These are phyloP conservation scores for Diplodus sargus DNA, from an alignment of 2,797 vertebrate species.

Conservation along the genomic window DNA sequence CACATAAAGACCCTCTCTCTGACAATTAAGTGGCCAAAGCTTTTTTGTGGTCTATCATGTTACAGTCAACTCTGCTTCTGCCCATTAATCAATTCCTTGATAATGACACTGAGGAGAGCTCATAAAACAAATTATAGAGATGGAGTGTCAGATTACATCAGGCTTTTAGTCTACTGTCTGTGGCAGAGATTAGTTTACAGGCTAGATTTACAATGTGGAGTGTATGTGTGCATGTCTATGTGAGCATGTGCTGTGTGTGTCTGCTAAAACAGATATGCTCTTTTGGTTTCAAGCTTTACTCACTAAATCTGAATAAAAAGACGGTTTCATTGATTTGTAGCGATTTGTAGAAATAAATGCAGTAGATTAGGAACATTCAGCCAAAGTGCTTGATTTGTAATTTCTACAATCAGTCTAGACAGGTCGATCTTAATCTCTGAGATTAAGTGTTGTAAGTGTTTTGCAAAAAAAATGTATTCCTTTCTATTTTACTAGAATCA, in stretches of 20 bases:
- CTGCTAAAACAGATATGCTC: constrained; percentile 6
- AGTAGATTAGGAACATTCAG: constrained; percentile 9
- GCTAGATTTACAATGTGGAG: constrained; percentile 54
- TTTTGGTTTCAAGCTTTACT: constrained; percentile 29
- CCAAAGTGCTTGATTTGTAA: constrained; percentile 28
- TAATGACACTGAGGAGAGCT: constrained; percentile 68
- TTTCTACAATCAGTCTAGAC: constrained; percentile 14
- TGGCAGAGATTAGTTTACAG: constrained; percentile 65
- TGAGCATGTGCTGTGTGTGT: constrained; percentile 3
- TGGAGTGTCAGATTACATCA: constrained; percentile 73
- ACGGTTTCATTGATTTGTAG: constrained; percentile 10
- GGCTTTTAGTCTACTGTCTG: constrained; percentile 67
- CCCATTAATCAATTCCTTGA: constrained; percentile 69
- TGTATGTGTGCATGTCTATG: not conserved
- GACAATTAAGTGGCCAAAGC: constrained; percentile 56
- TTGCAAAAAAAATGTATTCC: not conserved
- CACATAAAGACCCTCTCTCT: constrained; percentile 40
- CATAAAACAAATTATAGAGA: constrained; percentile 78
- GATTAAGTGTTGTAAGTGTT: constrained; percentile 14
- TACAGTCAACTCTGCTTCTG: constrained; percentile 55
- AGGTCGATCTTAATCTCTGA: constrained; percentile 6
- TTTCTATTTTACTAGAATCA: not conserved
- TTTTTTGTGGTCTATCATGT: constrained; percentile 59
- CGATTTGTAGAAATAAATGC: constrained; percentile 22
- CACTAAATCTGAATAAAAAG: constrained; percentile 1